These are phyloP conservation scores for Saccostrea cuccullata DNA, from an alignment of 1,140 invertebrate genomes.

Conservation along the genomic window DNA sequence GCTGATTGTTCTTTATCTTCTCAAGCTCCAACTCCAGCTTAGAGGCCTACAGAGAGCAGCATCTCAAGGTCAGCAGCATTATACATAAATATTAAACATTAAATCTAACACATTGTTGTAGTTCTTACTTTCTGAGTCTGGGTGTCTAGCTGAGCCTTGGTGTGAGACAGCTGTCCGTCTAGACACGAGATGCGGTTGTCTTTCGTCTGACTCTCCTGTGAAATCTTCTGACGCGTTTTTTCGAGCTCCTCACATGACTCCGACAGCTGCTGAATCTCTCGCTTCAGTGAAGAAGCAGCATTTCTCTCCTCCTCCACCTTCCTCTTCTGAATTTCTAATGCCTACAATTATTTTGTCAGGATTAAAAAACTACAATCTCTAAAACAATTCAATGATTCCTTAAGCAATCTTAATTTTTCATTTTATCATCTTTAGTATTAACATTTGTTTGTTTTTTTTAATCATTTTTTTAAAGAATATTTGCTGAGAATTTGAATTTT, in stretches of 20 bases:
- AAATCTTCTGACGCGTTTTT: slow-evolving; percentile 63
- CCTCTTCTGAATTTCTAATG: slow-evolving; percentile 67
- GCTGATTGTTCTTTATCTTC: slow-evolving; percentile 53
- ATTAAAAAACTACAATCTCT: neutral
- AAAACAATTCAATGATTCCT: no score
- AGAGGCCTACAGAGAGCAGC: slow-evolving; percentile 40
- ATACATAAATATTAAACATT: neutral
- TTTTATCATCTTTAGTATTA: no score
- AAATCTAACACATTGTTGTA: no score
- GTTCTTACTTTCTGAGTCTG: slow-evolving; percentile 59
- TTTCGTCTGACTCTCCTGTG: slow-evolving; percentile 67
- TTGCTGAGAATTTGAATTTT: no score
- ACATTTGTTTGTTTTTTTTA: no score
- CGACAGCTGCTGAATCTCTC: slow-evolving; percentile 65
- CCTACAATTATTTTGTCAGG: slow-evolving; percentile 53
- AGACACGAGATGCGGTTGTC: slow-evolving; percentile 64
- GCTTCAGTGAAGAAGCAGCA: slow-evolving; percentile 49
- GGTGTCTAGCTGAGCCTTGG: slow-evolving; percentile 60
- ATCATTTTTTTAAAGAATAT: no score
- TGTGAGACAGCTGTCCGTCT: slow-evolving; percentile 60
- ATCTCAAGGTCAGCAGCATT: neutral
- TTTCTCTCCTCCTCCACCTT: slow-evolving; percentile 70
- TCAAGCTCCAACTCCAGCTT: slow-evolving; percentile 61
- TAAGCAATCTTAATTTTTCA: no score
- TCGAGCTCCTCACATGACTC: slow-evolving; percentile 68